Conservation (phyloP, 2,797 vertebrate genomes). For the Ctenochaetus hawaiiensis region DNA sequence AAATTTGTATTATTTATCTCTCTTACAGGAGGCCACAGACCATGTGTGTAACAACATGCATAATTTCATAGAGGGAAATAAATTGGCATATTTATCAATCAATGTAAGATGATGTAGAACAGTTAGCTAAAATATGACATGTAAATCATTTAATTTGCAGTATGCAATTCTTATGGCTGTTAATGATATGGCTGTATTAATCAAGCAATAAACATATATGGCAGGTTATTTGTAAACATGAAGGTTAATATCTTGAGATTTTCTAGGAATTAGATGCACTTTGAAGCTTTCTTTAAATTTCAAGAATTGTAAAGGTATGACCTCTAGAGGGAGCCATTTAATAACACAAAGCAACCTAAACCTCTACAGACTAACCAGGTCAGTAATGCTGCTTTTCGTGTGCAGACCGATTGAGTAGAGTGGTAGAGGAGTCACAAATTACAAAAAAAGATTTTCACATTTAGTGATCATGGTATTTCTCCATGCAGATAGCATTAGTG, state of each 20-base stretch:
- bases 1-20: slow-evolving; percentile 65
- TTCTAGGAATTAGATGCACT: not conserved
- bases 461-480: not conserved
- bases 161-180: not conserved
- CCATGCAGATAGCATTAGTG: not conserved
- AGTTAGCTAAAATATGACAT: not conserved
- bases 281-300: not conserved
- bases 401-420: no score
- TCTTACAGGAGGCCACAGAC: slow-evolving; percentile 19
- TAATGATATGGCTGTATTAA: not conserved
- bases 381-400: not conserved
- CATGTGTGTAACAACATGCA: slow-evolving; percentile 1
- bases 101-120: not conserved
- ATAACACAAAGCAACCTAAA: slow-evolving; percentile 19
- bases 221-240: not conserved
- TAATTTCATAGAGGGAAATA: slow-evolving; percentile 8
- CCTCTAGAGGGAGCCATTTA: slow-evolving; percentile 73
- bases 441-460: not conserved
- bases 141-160: not conserved
- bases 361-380: not conserved
- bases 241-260: not conserved
- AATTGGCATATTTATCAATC: slow-evolving; percentile 18
- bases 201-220: not conserved
- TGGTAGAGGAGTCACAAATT: not conserved
- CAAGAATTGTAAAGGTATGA: slow-evolving; percentile 11